phyloP scores from a whole-genome alignment of 2,113 vertebrate genomes.

The Catagonus wagneri region DNA sequence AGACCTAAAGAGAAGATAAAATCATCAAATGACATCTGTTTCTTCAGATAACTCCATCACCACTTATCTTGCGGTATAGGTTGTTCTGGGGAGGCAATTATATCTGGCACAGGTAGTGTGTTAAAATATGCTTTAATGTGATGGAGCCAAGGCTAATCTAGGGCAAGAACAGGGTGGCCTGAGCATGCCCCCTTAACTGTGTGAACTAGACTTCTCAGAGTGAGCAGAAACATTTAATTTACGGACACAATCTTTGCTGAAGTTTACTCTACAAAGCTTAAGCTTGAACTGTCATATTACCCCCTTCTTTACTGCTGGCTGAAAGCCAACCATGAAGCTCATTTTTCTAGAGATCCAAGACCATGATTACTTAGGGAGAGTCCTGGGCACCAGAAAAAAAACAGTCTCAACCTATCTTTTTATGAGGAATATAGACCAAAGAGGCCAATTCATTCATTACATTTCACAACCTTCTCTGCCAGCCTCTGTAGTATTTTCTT shows the following conservation, averaged over 20 bases:
- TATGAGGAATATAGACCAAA: not conserved
- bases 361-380: not conserved
- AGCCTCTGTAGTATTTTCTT: not conserved
- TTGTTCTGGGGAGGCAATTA: not conserved
- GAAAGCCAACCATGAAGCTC: not conserved
- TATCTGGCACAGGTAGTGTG: not conserved
- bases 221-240: not conserved
- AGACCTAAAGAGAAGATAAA: slow-evolving; percentile 50
- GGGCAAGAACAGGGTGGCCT: not conserved
- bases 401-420: not conserved
- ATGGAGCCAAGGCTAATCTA: not conserved
- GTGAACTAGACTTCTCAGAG: not conserved
- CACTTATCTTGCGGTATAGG: not conserved
- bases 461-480: not conserved
- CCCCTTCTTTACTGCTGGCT: not conserved
- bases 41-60: not conserved
- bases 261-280: not conserved
- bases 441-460: not conserved
- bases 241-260: not conserved
- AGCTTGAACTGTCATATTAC: not conserved
- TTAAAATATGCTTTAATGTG: not conserved
- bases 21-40: slow-evolving; percentile 15
- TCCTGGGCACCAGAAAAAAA: not conserved
- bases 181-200: not conserved
- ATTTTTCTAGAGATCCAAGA: not conserved